Conservation (phyloP, 2,888 invertebrate species). For the Megastigmus dorsalis region DNA sequence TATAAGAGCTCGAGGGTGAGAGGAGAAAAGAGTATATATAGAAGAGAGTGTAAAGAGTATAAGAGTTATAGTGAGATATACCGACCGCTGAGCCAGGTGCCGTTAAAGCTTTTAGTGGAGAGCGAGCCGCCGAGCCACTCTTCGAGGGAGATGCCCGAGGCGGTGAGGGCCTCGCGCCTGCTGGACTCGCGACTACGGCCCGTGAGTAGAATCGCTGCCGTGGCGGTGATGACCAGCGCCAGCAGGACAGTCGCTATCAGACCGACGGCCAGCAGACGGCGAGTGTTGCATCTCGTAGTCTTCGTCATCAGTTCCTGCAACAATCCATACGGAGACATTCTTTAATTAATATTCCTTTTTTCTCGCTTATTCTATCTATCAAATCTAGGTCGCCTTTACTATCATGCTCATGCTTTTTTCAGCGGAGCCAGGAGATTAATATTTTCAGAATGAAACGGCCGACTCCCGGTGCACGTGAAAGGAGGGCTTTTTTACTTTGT, state of each 20-base stretch:
- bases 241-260: slow-evolving; percentile 77
- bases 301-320: slow-evolving; percentile 70
- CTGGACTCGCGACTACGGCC: slow-evolving; percentile 61
- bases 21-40: not conserved
- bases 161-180: slow-evolving; percentile 60
- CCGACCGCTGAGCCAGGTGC: slow-evolving; percentile 87
- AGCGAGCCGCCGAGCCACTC: slow-evolving; percentile 84
- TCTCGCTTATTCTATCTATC: too few relatives aligned
- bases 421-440: too few relatives aligned
- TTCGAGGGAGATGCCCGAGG: slow-evolving; percentile 78
- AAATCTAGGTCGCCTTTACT: too few relatives aligned
- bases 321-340: too few relatives aligned
- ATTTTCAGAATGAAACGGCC: too few relatives aligned
- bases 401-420: too few relatives aligned
- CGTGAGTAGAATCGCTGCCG: slow-evolving; percentile 78
- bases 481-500: too few relatives aligned
- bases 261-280: slow-evolving; percentile 70
- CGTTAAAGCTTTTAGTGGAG: slow-evolving; percentile 83
- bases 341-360: too few relatives aligned
- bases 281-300: slow-evolving; percentile 69
- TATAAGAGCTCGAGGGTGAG: too few relatives aligned
- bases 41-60: slow-evolving; percentile 8
- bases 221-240: slow-evolving; percentile 75
- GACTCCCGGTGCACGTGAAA: too few relatives aligned
- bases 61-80: slow-evolving; percentile 39